Conservation (phyloP, 53 echinoderm and acorn worm genomes). For the Paracentrotus lividus region DNA sequence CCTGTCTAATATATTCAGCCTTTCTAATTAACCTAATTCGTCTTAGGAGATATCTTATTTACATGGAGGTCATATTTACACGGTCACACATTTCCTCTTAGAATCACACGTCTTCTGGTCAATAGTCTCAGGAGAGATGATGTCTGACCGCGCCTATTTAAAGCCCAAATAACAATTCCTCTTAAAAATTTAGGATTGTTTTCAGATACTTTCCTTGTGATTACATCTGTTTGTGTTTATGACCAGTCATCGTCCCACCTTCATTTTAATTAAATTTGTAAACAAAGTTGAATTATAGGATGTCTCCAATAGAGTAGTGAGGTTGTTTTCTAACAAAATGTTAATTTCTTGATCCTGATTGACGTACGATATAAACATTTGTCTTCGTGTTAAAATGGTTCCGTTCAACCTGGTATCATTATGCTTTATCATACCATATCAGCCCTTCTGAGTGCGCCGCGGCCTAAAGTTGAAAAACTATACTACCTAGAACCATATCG, state of each 20-base stretch:
- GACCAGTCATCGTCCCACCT: neutral
- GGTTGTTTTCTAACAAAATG: too few relatives aligned
- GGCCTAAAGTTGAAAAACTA: too few relatives aligned
- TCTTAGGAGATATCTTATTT: neutral
- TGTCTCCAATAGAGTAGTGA: neutral
- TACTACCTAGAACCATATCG: too few relatives aligned
- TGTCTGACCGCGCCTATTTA: constrained; percentile 24
- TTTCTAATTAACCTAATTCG: neutral
- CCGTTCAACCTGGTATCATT: too few relatives aligned
- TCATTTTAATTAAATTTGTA: neutral
- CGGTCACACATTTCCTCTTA: neutral
- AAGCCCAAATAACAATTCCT: neutral
- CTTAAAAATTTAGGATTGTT: neutral
- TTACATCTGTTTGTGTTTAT: neutral
- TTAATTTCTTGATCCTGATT: too few relatives aligned
- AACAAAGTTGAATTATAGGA: too few relatives aligned
- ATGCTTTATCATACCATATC: too few relatives aligned
- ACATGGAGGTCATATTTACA: neutral
- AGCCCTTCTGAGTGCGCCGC: too few relatives aligned
- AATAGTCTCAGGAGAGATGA: neutral
- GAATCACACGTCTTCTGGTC: neutral
- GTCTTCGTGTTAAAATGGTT: too few relatives aligned
- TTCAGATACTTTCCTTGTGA: neutral
- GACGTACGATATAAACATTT: too few relatives aligned
- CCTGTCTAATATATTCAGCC: neutral